A percentile compares a stretch with the other conserved stretches of the same genome.
These are phyloP conservation scores for Liasis olivaceus DNA, from an alignment of 2,797 vertebrate species.

Conservation along the genomic window DNA sequence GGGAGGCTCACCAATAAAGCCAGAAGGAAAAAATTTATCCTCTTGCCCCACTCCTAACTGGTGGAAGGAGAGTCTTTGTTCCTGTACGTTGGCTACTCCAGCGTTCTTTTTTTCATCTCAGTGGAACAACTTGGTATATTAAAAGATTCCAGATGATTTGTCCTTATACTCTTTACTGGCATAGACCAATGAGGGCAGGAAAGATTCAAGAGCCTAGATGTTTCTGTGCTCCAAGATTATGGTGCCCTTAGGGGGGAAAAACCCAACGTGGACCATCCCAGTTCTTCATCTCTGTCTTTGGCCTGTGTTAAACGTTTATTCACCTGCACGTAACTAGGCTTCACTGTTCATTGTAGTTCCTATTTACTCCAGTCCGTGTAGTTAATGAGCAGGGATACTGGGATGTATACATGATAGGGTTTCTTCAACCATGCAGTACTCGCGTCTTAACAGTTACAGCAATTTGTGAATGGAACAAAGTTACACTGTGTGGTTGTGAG, in stretches of 20 bases:
- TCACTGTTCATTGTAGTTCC: neutral
- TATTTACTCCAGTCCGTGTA: neutral
- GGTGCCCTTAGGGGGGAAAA: neutral
- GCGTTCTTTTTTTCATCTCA: neutral
- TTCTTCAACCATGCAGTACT: neutral
- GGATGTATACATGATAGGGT: neutral
- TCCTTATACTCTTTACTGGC: neutral
- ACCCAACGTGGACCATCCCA: neutral
- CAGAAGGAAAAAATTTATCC: neutral
- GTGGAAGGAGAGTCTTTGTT: neutral
- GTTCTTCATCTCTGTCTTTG: neutral
- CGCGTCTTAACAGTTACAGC: neutral
- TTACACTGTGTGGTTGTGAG: neutral
- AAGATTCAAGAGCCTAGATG: neutral
- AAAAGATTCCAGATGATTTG: neutral
- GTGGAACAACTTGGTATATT: neutral
- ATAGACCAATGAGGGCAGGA: neutral
- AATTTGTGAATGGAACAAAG: neutral
- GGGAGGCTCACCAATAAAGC: fast-evolving
- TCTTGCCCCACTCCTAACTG: neutral
- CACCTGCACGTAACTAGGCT: neutral
- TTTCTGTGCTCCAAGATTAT: neutral
- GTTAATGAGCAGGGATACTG: neutral
- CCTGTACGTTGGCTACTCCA: neutral
- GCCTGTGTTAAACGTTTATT: neutral